Conservation (phyloP, 2,113 vertebrate genomes). For the Miniopterus natalensis region DNA sequence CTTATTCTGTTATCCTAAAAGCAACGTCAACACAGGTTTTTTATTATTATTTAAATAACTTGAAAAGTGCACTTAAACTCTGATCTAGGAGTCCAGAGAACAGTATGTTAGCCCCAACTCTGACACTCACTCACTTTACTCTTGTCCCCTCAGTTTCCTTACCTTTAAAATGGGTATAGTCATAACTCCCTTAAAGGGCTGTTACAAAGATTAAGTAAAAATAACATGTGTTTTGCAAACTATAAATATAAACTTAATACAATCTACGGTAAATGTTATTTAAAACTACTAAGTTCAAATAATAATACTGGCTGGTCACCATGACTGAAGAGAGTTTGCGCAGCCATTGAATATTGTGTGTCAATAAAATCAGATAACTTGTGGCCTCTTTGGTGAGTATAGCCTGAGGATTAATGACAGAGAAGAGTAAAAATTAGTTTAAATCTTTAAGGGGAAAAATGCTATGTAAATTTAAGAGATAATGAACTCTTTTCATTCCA, state of each 20-base stretch:
- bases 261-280: neutral
- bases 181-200: neutral
- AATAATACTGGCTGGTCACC: neutral
- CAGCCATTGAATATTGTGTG: neutral
- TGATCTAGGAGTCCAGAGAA: neutral
- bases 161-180: neutral
- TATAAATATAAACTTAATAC: neutral
- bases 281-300: neutral
- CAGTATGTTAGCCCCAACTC: neutral
- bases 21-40: neutral
- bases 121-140: neutral
- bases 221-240: neutral
- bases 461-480: neutral
- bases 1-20: neutral
- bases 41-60: conserved; percentile 6
- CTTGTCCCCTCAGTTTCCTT: neutral
- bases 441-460: neutral
- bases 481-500: neutral
- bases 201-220: conserved; percentile 8
- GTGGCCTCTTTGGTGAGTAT: neutral
- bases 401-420: neutral
- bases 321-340: neutral
- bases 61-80: neutral
- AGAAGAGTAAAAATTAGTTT: neutral
- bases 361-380: neutral